phyloP scores from a whole-genome alignment of 2,797 vertebrate genomes.

The Pipistrellus nathusii region DNA sequence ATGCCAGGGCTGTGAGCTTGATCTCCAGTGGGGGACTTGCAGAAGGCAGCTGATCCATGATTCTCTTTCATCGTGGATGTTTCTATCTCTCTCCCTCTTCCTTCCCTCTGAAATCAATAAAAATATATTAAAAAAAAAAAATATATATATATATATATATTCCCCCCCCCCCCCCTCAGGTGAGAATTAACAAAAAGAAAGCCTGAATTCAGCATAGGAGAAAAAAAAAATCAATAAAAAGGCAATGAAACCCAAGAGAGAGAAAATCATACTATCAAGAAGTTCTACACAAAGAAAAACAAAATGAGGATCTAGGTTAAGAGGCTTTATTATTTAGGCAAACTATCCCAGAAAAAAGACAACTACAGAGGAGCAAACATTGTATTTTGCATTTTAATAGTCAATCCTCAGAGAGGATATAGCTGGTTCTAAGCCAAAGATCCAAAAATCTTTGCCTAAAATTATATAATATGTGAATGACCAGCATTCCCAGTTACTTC shows the following conservation, averaged over 20 bases:
- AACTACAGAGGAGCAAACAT: not conserved
- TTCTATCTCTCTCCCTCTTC: no score
- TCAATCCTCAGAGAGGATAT: not conserved
- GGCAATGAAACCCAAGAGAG: not conserved
- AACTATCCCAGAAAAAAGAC: not conserved
- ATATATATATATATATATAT: no score
- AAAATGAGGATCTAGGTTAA: not conserved
- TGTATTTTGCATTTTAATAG: conserved; percentile 1
- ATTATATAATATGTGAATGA: not conserved
- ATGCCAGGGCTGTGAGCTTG: no score
- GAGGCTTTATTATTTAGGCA: conserved; percentile 23
- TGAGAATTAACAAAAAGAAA: not conserved
- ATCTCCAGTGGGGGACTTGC: no score
- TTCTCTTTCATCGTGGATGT: no score
- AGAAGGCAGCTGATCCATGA: no score
- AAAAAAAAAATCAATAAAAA: not conserved
- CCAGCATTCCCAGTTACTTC: not conserved
- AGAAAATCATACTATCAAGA: not conserved
- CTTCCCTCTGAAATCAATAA: no score
- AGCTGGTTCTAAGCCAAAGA: not conserved
- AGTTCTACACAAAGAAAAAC: conserved; percentile 37
- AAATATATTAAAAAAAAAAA: no score
- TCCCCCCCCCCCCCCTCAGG: no score
- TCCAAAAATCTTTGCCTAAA: conserved; percentile 1
- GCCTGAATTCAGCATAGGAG: not conserved